A percentile compares a stretch with the other conserved stretches of the same genome.
These are phyloP conservation scores for Diachasma alloeum DNA, from an alignment of 1,140 invertebrate genomes.

Conservation along the genomic window DNA sequence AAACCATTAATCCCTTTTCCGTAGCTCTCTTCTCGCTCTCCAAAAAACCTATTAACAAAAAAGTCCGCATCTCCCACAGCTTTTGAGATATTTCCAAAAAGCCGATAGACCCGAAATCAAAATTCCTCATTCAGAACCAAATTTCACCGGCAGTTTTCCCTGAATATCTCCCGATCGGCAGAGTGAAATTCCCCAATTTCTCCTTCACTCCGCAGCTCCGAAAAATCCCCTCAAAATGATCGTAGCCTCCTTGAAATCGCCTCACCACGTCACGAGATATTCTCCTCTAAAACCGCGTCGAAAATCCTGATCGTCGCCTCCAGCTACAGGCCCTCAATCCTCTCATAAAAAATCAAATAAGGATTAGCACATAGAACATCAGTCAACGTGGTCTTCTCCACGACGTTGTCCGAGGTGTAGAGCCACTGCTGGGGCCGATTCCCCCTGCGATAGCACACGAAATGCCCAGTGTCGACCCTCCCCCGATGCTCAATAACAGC, in stretches of 20 bases:
- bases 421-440: slow-evolving; percentile 56
- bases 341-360: slow-evolving; percentile 61
- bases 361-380: slow-evolving; percentile 59
- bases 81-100: no score
- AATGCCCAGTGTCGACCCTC: slow-evolving; percentile 86
- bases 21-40: no score
- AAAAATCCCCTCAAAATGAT: no score
- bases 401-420: slow-evolving; percentile 58
- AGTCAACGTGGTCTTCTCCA: slow-evolving; percentile 53
- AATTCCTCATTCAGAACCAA: no score
- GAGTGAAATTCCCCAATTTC: no score
- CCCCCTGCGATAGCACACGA: slow-evolving; percentile 87
- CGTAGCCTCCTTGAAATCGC: neutral
- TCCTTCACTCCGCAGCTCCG: no score
- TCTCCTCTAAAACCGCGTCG: neutral
- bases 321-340: slow-evolving; percentile 35
- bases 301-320: neutral
- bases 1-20: no score
- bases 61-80: no score
- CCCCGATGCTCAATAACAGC: slow-evolving; percentile 92
- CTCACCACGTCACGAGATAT: neutral
- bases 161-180: no score
- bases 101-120: no score
- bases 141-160: no score
- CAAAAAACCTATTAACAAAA: no score